Conservation (phyloP, 2,888 invertebrate genomes). For the Hirudinaria manillensis region DNA sequence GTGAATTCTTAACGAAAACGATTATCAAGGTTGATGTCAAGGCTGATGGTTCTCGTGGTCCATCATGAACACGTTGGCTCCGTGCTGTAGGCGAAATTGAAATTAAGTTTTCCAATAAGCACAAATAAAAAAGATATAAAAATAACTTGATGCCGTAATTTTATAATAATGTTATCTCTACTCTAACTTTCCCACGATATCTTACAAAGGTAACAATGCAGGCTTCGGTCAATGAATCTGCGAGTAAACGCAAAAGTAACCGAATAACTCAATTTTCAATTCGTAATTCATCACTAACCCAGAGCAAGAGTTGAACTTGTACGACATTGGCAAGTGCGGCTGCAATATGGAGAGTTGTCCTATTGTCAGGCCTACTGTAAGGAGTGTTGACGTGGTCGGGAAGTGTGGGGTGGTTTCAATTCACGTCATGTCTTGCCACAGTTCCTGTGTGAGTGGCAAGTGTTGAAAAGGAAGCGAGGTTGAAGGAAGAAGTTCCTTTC, state of each 20-base stretch:
- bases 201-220: too few relatives aligned
- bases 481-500: constrained; percentile 81
- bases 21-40: too few relatives aligned
- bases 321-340: constrained; percentile 75
- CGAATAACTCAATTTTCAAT: too few relatives aligned
- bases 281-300: constrained; percentile 68
- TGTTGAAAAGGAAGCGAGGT: constrained; percentile 58
- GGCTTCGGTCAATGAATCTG: too few relatives aligned
- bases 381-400: constrained; percentile 70
- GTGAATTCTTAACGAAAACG: too few relatives aligned
- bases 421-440: constrained; percentile 52
- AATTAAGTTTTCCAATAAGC: neutral
- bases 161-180: too few relatives aligned
- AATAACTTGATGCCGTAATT: too few relatives aligned
- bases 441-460: constrained; percentile 60
- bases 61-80: constrained; percentile 81
- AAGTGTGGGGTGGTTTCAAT: constrained; percentile 53
- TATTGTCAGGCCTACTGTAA: constrained; percentile 68
- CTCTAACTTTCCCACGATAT: too few relatives aligned
- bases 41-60: constrained; percentile 82
- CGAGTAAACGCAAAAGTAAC: too few relatives aligned
- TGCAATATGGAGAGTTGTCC: constrained; percentile 80
- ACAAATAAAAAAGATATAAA: neutral
- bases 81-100: constrained; percentile 70
- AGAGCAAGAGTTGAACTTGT: constrained; percentile 83